Conservation (phyloP, 2,113 vertebrate species). For the Cryptomyrus ogoouensis region DNA sequence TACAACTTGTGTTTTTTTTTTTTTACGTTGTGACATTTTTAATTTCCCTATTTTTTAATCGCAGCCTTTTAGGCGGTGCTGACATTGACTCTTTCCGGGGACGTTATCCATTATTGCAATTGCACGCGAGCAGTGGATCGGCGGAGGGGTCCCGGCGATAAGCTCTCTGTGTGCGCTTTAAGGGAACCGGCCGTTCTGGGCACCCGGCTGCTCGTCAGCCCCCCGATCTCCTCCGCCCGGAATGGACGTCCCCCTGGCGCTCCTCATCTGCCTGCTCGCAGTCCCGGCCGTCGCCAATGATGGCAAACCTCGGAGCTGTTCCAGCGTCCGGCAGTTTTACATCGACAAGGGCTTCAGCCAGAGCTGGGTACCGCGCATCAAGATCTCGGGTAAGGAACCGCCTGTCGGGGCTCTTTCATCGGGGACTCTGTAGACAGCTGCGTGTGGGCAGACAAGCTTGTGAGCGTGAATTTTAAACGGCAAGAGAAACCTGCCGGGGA, state of each 20-base stretch:
- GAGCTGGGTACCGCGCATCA: constrained; percentile 76
- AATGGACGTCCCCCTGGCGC: constrained; percentile 68
- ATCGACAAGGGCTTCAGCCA: constrained; percentile 86
- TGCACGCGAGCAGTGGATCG: neutral
- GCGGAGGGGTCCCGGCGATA: neutral
- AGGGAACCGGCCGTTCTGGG: neutral
- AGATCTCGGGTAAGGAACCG: constrained; percentile 80
- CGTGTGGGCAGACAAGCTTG: neutral
- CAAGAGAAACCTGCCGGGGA: neutral
- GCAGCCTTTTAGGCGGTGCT: neutral
- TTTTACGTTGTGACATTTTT: neutral
- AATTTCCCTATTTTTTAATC: neutral
- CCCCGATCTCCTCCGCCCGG: constrained; percentile 17
- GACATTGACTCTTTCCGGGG: neutral
- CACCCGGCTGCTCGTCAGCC: neutral
- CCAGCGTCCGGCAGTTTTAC: constrained; percentile 85
- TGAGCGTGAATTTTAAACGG: neutral
- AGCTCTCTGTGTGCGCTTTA: neutral
- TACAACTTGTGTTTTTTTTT: neutral
- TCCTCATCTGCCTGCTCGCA: constrained; percentile 52
- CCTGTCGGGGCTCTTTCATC: neutral
- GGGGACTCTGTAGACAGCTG: neutral
- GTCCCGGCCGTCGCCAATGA: constrained; percentile 59
- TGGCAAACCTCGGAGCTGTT: constrained; percentile 74
- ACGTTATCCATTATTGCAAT: neutral